These are phyloP conservation scores for Eumaeus atala DNA, from an alignment of 1,140 invertebrate genomes.

Conservation along the genomic window DNA sequence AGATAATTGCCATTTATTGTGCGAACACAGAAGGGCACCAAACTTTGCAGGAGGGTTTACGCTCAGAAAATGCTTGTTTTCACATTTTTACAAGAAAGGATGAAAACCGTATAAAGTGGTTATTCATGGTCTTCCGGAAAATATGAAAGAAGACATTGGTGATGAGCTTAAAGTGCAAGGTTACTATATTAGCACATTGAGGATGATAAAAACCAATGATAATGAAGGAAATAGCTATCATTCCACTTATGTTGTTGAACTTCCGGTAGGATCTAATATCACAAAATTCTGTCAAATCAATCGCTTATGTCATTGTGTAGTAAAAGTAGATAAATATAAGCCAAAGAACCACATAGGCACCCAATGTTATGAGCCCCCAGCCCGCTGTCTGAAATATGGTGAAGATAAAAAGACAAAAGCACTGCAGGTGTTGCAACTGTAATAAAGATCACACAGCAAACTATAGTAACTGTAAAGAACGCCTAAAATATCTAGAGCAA, in stretches of 20 bases:
- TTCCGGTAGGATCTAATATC: conserved; percentile 9
- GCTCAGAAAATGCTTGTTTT: conserved; percentile 8
- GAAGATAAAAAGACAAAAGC: neutral
- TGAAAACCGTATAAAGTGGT: conserved; percentile 12
- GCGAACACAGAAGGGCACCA: neutral
- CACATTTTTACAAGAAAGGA: conserved; percentile 13
- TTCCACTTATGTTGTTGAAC: conserved; percentile 9
- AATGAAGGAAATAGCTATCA: neutral
- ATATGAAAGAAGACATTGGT: neutral
- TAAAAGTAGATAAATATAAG: conserved; percentile 2
- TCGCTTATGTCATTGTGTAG: conserved; percentile 7
- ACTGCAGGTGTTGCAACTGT: conserved; percentile 1
- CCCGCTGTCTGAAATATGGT: neutral
- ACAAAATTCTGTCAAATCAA: conserved; percentile 14
- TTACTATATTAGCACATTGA: neutral
- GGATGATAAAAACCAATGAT: neutral
- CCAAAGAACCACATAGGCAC: neutral
- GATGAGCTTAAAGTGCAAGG: conserved; percentile 1
- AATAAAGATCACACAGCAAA: conserved; percentile 7
- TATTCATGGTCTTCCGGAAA: conserved; percentile 9
- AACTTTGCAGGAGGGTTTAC: conserved; percentile 7
- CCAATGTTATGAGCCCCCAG: conserved; percentile 6
- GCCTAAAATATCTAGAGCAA: neutral
- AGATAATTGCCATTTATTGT: neutral
- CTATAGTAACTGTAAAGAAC: conserved; percentile 12